Evolutionary conservation across 2,888 invertebrate genomes (phyloP).

Genomic region (Baronia brevicornis): DNA sequence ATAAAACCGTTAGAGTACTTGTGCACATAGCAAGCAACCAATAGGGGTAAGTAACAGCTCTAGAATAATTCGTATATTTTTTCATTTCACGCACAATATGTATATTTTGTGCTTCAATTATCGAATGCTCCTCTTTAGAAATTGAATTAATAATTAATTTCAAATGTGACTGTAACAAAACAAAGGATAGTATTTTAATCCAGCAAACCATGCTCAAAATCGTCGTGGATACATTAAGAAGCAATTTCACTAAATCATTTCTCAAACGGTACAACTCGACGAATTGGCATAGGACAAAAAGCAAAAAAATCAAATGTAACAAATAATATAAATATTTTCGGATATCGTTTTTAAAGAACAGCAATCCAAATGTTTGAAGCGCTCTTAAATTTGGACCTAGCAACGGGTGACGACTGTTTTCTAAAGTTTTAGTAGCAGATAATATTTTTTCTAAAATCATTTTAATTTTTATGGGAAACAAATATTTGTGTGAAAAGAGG

Average conservation of each 20-base stretch:
- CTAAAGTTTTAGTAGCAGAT: constrained; percentile 28
- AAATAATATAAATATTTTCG: constrained; percentile 28
- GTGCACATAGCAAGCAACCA: constrained; percentile 39
- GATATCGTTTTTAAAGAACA: constrained; percentile 31
- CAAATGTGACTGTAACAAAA: constrained; percentile 29
- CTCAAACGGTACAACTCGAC: constrained; percentile 36
- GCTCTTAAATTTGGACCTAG: constrained; percentile 46
- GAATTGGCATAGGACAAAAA: constrained; percentile 34
- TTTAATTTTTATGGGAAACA: not conserved
- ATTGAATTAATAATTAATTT: constrained; percentile 25
- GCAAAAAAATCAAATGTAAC: constrained; percentile 26
- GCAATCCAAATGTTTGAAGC: constrained; percentile 41
- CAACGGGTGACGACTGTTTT: constrained; percentile 42
- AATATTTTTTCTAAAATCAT: constrained; percentile 32
- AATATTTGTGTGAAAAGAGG: too few species aligned
- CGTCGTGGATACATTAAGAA: constrained; percentile 39
- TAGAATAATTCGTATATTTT: constrained; percentile 38
- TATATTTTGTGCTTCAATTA: constrained; percentile 24
- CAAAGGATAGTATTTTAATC: constrained; percentile 31
- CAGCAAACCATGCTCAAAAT: constrained; percentile 31
- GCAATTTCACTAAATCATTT: constrained; percentile 33
- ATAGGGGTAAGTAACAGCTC: constrained; percentile 38
- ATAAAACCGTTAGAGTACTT: constrained; percentile 26
- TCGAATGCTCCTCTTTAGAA: constrained; percentile 34
- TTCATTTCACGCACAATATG: constrained; percentile 23